These are phyloP conservation scores for Pegoplata infirma DNA, from an alignment of 2,888 invertebrate species.

Conservation along the genomic window DNA sequence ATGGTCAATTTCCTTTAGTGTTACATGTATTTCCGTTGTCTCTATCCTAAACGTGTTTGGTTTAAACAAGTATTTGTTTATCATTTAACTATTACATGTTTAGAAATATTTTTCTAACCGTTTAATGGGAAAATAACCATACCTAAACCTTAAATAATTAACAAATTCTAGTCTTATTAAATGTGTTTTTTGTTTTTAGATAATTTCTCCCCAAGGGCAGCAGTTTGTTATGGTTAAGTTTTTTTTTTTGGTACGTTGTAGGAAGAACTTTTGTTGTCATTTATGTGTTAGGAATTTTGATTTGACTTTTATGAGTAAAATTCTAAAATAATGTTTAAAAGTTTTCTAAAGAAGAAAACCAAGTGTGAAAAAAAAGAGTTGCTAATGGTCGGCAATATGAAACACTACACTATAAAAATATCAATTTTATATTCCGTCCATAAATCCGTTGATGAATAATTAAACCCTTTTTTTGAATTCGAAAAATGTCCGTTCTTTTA, in stretches of 20 bases:
- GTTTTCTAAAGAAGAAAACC: neutral
- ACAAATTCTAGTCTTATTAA: conserved; percentile 29
- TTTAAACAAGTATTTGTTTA: conserved; percentile 9
- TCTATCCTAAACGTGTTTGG: conserved; percentile 10
- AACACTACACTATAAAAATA: neutral
- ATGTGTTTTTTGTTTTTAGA: conserved; percentile 1
- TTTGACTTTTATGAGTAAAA: conserved; percentile 45
- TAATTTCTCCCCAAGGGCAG: conserved; percentile 32
- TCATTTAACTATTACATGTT: conserved; percentile 1
- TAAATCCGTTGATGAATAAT: too few relatives aligned
- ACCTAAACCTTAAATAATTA: conserved; percentile 30
- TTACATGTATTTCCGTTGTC: conserved; percentile 28
- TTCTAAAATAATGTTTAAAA: conserved; percentile 1
- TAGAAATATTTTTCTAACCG: neutral
- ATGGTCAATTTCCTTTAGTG: conserved; percentile 32
- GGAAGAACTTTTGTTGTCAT: conserved; percentile 36
- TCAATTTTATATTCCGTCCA: too few relatives aligned
- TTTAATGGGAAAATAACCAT: conserved; percentile 4
- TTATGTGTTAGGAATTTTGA: conserved; percentile 52
- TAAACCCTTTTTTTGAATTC: too few relatives aligned
- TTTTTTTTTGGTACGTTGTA: too few relatives aligned
- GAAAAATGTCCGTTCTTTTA: too few relatives aligned
- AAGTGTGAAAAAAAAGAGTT: neutral
- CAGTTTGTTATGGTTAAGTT: conserved; percentile 20
- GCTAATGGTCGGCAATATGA: neutral